These are phyloP conservation scores for Cyprinodon variegatus DNA, from an alignment of 2,113 vertebrate genomes.

Conservation along the genomic window DNA sequence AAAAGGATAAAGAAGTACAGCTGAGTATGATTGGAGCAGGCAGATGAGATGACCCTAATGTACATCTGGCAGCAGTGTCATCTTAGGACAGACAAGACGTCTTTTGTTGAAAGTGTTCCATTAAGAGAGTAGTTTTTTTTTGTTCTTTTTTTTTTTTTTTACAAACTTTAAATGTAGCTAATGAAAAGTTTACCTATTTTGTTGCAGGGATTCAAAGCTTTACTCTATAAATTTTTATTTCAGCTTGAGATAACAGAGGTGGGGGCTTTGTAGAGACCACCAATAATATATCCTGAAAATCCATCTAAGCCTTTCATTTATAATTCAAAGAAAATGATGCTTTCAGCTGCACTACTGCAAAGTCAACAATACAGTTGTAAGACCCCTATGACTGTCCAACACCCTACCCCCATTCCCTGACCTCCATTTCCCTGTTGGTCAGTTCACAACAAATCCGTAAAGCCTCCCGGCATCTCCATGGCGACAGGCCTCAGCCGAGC, in stretches of 20 bases:
- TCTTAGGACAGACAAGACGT: constrained; percentile 43
- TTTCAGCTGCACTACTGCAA: constrained; percentile 31
- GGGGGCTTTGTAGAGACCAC: not conserved
- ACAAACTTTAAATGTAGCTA: not conserved
- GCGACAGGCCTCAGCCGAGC: constrained; percentile 79
- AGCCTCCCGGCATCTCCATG: constrained; percentile 83
- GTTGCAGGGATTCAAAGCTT: not conserved
- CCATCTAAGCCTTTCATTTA: not conserved
- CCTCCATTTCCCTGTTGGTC: constrained; percentile 76
- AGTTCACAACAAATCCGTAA: constrained; percentile 79
- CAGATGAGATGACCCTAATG: constrained; percentile 41
- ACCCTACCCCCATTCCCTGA: constrained; percentile 72
- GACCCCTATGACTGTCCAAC: constrained; percentile 48
- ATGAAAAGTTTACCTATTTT: not conserved
- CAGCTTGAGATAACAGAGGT: not conserved
- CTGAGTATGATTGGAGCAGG: constrained; percentile 31
- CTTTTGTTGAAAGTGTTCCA: constrained; percentile 31
- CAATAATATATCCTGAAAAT: not conserved
- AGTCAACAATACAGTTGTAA: constrained; percentile 35
- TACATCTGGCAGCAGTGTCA: constrained; percentile 22
- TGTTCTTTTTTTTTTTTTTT: not conserved
- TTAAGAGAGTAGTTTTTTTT: not conserved
- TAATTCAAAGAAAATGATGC: not conserved
- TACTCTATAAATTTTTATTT: constrained; percentile 6
- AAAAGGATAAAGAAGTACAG: constrained; percentile 39